phyloP scores from a whole-genome alignment of 2,888 invertebrate species.

The Cordylochernes scorpioides region DNA sequence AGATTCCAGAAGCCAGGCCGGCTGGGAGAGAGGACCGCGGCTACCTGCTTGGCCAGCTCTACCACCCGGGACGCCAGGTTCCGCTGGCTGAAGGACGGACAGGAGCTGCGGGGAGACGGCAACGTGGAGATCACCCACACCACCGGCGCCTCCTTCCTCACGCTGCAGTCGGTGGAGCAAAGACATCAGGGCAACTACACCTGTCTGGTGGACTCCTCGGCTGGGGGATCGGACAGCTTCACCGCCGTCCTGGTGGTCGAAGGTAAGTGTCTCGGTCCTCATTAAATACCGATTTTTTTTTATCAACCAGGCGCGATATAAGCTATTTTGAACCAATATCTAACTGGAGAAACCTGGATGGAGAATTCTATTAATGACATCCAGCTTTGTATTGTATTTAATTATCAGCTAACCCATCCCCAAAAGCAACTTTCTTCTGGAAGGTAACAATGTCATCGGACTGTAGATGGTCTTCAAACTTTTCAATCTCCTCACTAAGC shows the following conservation, averaged over 20 bases:
- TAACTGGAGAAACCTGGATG: no score
- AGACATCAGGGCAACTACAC: constrained; percentile 2
- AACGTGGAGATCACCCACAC: neutral
- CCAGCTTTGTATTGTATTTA: no score
- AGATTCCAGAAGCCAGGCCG: neutral
- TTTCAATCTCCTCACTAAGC: no score
- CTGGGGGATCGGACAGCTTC: neutral
- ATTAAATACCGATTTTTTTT: no score
- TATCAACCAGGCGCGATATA: no score
- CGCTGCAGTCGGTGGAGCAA: neutral
- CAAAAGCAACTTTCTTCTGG: no score
- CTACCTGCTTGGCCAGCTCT: constrained; percentile 41
- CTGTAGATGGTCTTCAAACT: no score
- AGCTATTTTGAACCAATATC: no score
- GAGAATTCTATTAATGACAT: no score
- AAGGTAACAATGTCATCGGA: no score
- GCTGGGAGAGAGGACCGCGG: constrained; percentile 51
- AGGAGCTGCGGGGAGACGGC: neutral
- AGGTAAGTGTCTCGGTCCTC: no score
- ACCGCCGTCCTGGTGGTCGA: neutral
- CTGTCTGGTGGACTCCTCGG: neutral
- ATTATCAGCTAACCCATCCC: no score
- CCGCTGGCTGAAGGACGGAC: constrained; percentile 2
- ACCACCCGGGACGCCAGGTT: constrained; percentile 1
- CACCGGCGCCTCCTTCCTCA: neutral